Evolutionary conservation across 2,113 vertebrate species (phyloP), one percentile per base, ranked within the genome.

Genomic region (Heterocephalus glaber): DNA sequence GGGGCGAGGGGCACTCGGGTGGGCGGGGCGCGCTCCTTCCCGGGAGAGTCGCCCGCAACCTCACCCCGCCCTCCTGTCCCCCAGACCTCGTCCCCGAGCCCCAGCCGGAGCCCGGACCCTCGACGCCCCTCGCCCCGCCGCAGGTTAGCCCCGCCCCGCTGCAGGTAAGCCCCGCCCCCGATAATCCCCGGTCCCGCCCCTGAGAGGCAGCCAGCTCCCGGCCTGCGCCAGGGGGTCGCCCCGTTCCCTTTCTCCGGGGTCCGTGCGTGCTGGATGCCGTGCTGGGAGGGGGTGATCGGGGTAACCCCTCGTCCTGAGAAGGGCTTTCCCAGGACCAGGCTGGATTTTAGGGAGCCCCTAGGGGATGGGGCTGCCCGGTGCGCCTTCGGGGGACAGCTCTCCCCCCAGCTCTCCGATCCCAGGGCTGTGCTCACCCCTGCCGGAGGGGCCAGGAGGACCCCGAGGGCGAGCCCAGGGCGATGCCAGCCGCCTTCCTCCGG

Each of bases 21-120:
- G 52, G 52, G n/a, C n/a, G n/a, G n/a, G n/a, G n/a, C 12, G n/a
- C 56, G 1, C 19, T 35, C 65, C 65, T n/a, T 9, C 65, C 65
- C 7, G 0, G 0, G 54, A 14, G 13, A 14, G 8, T 33, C 1
- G 17, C 66, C 2, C 82, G 14, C 63, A 44, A n/a, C 24, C 56
- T 94, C 81, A 97, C 0, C 17, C 24, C 0, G 16, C 80, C 35
- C 7, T 66, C 30, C 0, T 0, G 8, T 30, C 17, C 49, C 0
- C 1, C 16, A 97, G 97, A 85, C 33, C 47, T 8, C 0, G 3
- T 0, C 4, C 86, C 41, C 7, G 20, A 24, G 0, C 66, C 72
- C 0, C 20, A 9, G 10, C 20, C n/a, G 0, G 5, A 6, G 5
- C 4, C 38, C 0, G 16, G 16, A 80, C 28, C 49, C 0, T 2